phyloP scores from a whole-genome alignment of 1,140 invertebrate genomes.

The Tyrophagus putrescentiae region DNA sequence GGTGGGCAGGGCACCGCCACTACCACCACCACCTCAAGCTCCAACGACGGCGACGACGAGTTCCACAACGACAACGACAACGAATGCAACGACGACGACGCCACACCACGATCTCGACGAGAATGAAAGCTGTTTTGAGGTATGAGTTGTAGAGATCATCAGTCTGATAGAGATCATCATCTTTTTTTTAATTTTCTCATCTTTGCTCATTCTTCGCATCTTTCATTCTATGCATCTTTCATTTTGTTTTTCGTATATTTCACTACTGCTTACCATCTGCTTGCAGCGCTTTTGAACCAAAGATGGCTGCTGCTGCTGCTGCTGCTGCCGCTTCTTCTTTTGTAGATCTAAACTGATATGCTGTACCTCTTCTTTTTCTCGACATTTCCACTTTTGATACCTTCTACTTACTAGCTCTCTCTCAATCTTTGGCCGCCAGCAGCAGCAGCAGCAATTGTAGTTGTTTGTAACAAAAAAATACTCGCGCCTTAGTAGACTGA shows the following conservation, averaged over 20 bases:
- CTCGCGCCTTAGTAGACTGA: not conserved
- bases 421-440: not conserved
- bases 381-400: not conserved
- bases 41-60: too few species aligned
- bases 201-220: not conserved
- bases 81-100: conserved; percentile 11
- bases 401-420: not conserved
- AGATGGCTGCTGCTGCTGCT: not conserved
- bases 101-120: conserved; percentile 50
- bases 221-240: not conserved
- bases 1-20: too few species aligned
- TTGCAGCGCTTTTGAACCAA: not conserved
- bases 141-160: conserved; percentile 26
- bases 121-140: conserved; percentile 51
- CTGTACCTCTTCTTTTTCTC: not conserved
- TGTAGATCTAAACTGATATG: not conserved
- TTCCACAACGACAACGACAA: not conserved
- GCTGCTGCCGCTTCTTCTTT: not conserved
- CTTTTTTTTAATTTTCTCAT: not conserved
- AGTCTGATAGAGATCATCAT: conserved; percentile 3
- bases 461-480: conserved; percentile 12
- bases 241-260: not conserved
- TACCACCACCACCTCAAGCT: too few species aligned
- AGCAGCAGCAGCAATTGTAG: not conserved
- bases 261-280: not conserved